phyloP scores from a whole-genome alignment of 2,113 vertebrate genomes.

The Blennius ocellaris region DNA sequence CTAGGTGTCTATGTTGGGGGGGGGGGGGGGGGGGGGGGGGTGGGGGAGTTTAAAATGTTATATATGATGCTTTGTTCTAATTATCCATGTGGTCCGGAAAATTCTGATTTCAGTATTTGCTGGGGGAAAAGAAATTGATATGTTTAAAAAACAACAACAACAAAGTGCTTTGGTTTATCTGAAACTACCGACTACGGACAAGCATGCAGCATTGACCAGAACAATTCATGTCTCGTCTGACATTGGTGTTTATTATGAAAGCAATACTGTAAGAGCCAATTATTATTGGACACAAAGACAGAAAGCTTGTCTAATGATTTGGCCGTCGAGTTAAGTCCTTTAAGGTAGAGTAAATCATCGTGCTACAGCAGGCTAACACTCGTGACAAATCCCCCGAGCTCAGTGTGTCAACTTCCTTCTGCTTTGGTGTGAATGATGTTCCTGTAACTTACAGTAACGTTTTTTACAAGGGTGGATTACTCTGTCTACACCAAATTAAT shows the following conservation, averaged over 20 bases:
- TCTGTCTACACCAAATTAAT: not conserved
- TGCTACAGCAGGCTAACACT: constrained; percentile 9
- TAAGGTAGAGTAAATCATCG: not conserved
- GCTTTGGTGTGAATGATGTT: not conserved
- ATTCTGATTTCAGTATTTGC: not conserved
- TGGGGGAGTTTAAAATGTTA: too few relatives aligned
- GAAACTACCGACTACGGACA: not conserved
- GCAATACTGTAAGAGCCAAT: not conserved
- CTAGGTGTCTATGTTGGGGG: too few relatives aligned
- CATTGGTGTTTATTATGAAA: not conserved
- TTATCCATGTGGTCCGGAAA: constrained; percentile 17
- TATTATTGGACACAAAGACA: constrained; percentile 8
- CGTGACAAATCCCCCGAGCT: constrained; percentile 36
- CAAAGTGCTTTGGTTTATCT: not conserved
- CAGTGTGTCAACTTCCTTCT: constrained; percentile 14
- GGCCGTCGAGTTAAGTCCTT: not conserved
- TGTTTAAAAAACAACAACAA: not conserved
- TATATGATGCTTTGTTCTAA: constrained; percentile 14
- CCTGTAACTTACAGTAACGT: constrained; percentile 11
- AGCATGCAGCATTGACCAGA: not conserved
- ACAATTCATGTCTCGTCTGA: not conserved
- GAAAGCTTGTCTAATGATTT: constrained; percentile 7
- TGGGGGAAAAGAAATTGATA: not conserved
- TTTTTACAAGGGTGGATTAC: not conserved
- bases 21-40: too few relatives aligned